Base-by-base conservation (phyloP, 64 coral and sea anemone genomes). In the Montipora cactus region DNA sequence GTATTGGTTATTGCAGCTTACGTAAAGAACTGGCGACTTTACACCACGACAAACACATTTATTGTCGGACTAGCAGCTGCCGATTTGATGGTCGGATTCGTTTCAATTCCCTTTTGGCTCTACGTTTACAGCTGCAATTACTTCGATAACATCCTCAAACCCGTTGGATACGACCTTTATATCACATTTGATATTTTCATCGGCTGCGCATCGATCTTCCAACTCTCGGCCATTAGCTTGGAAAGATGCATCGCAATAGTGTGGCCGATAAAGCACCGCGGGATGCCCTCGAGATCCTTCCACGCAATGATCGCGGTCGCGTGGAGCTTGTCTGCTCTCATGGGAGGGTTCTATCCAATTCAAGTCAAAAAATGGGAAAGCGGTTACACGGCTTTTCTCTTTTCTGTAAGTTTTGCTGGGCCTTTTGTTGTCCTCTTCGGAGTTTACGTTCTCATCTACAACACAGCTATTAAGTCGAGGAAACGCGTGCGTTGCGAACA, bases 191-290 rank as follows among this genome's bases (percentile, higher is more conserved):
- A 97, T 70, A 88, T 97, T 1, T 94, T 97, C 64, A 97, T 93
- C 19, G 93, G 88, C 23, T 79, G 91, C 57, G 88, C 95, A n/a
- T 97, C 95, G 28, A 92, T 97, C 16, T 89, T 94, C 1, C 95
- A 97, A 47, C 93, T 97, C n/a, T 94, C 93, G 13, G 92, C 93
- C 51, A 97, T 97, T 13, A 97, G 95, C 57, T 58, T 97, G 15
- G 95, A 97, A 55, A 68, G 95, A 71, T 97, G 87, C 44, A 28
- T 97, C 8, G 95, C 95, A 3, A 85, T 97, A 55, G 94, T 93
- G 52, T 92, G 81, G 48, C 95, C 95, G 45, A 94, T 94, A 59
- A 46, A 64, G 5, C 87, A 97, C 16, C 83, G 84, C 2, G 48
- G 49, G 2, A 61, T 97, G 8, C 51, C 47, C 13, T 71, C 28